Conservation (phyloP, 2,797 vertebrate genomes). For the Urophycis tenuis region DNA sequence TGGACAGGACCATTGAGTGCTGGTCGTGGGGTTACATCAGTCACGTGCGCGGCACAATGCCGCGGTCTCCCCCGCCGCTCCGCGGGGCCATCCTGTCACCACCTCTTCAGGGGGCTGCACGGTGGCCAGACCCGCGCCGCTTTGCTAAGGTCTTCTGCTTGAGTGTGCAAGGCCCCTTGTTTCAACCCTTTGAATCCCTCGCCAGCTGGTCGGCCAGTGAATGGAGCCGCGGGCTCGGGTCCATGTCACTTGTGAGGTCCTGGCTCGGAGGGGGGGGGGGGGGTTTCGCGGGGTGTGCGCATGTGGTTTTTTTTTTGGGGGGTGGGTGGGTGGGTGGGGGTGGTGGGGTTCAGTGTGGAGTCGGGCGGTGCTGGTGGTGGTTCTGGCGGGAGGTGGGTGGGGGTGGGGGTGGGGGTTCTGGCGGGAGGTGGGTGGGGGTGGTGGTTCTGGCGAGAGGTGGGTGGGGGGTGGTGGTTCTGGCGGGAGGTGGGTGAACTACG, state of each 20-base stretch:
- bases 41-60: conserved; percentile 18
- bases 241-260: conserved; percentile 99
- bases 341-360: not conserved
- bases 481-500: not conserved
- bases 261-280: conserved; percentile 81
- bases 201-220: conserved; percentile 93
- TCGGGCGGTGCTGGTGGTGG: not conserved
- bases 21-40: not conserved
- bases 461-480: not conserved
- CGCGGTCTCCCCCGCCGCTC: conserved; percentile 44
- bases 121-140: conserved; percentile 61
- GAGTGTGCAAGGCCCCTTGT: conserved; percentile 78
- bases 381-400: too few species aligned
- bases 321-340: conserved; percentile 7
- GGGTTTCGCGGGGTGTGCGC: conserved; percentile 59
- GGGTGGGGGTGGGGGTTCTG: conserved; percentile 6
- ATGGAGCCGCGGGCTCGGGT: conserved; percentile 85
- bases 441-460: conserved; percentile 1
- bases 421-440: not conserved
- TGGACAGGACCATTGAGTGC: too few species aligned
- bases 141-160: conserved; percentile 75
- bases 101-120: conserved; percentile 37
- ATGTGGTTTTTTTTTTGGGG: conserved; percentile 13
- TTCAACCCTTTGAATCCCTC: conserved; percentile 87
- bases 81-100: conserved; percentile 41